phyloP scores from a whole-genome alignment of 1,140 invertebrate genomes.

The Drosophila rhopaloa region DNA sequence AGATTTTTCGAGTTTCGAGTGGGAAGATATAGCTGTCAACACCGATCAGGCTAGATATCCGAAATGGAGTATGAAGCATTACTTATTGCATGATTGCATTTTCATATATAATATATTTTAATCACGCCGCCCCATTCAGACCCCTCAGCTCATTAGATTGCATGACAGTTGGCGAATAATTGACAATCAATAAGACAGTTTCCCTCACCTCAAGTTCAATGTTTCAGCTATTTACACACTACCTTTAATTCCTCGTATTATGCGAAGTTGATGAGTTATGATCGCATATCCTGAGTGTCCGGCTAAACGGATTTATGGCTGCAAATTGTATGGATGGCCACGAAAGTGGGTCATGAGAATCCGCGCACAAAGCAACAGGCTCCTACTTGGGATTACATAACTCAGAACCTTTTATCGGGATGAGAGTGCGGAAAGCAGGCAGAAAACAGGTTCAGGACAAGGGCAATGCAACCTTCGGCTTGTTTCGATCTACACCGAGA shows the following conservation, averaged over 20 bases:
- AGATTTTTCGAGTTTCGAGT: slow-evolving; percentile 15
- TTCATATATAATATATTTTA: slow-evolving; percentile 18
- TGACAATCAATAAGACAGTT: slow-evolving; percentile 12
- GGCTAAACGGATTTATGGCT: slow-evolving; percentile 48
- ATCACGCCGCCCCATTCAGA: slow-evolving; percentile 24
- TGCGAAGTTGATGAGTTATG: slow-evolving; percentile 42
- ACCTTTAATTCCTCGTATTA: slow-evolving; percentile 29
- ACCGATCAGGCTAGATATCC: slow-evolving; percentile 24
- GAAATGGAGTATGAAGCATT: slow-evolving; percentile 30
- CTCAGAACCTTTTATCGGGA: slow-evolving; percentile 64
- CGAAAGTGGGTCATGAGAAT: slow-evolving; percentile 76
- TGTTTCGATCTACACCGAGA: slow-evolving; percentile 9
- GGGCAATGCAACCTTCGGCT: slow-evolving; percentile 63
- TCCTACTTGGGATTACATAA: slow-evolving; percentile 57
- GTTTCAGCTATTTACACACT: slow-evolving; percentile 22
- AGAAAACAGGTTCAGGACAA: slow-evolving; percentile 71
- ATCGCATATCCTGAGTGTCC: slow-evolving; percentile 18
- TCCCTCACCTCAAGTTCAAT: slow-evolving; percentile 57
- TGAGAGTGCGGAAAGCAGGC: slow-evolving; percentile 2
- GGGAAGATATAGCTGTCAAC: slow-evolving; percentile 39
- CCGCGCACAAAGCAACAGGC: slow-evolving; percentile 16
- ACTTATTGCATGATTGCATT: slow-evolving; percentile 19
- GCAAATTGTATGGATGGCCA: slow-evolving; percentile 41
- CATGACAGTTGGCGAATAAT: slow-evolving; percentile 36
- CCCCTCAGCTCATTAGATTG: slow-evolving; percentile 58